Base-by-base conservation (phyloP, 2,797 vertebrate species). In the Chaenodraco wilsoni region DNA sequence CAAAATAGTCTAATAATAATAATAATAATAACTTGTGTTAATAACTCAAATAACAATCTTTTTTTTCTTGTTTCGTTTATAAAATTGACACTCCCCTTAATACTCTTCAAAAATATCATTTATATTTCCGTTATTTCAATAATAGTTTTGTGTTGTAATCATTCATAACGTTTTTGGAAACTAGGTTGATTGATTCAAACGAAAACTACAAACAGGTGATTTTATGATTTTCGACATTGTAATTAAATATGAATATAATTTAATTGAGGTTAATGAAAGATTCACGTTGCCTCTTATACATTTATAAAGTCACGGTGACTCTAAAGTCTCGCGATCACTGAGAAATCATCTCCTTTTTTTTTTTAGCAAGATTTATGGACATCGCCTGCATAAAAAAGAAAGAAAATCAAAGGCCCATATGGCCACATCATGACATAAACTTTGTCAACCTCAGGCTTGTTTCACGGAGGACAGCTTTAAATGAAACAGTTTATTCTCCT, bases 41-140 rank as follows among this genome's bases (percentile, higher is more conserved):
- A 50, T 12, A 3, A 41, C 9, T 45, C 14, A 62, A 52, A 58
- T 48, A 51, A 31, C 45, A 21, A n/a, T 0, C 14, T 4, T 51
- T 60, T 17, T 44, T 27, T 27, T 13, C 45, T 14, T 55, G 11
- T 72, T 78, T 75, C 31, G 37, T 57, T 59, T 16, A 37, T 48
- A 12, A 43, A 58, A 2, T 48, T 4, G 1, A 7, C 33, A 8
- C 16, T 33, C 9, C 2, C 4, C 13, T 9, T 11, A 33, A 43
- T 46, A 55, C 3, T 44, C 5, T 9, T 2, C 33, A 3, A 64
- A 52, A 43, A 31, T 12, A 41, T 1, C 4, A 4, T 44, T 21
- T 21, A 8, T 27, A 21, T 19, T 19, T 37, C 16, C 14, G 14
- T 27, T 16, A 31, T 46, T 37, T 33, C 6, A 17, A 37, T 33